These are phyloP conservation scores for Ahaetulla prasina DNA, from an alignment of 2,113 vertebrate genomes.

Conservation along the genomic window DNA sequence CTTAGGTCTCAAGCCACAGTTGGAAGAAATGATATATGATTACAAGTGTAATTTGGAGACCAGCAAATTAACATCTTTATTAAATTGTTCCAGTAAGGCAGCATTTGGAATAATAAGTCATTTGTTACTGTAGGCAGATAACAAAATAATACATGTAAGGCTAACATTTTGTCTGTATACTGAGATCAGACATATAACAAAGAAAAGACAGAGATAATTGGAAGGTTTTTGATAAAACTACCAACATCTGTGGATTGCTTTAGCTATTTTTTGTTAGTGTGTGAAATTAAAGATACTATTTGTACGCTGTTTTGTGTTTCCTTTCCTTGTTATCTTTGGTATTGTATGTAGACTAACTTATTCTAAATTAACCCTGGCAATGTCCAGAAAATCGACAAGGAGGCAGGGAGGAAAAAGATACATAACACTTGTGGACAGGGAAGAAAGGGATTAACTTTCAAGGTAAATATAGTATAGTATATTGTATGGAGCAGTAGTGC, in stretches of 20 bases:
- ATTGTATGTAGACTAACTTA: too few relatives aligned
- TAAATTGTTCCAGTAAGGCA: background rate
- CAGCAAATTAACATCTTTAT: background rate
- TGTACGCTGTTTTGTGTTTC: too few relatives aligned
- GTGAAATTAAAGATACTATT: too few relatives aligned
- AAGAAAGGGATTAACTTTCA: too few relatives aligned
- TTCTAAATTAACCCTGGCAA: too few relatives aligned
- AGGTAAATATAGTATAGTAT: too few relatives aligned
- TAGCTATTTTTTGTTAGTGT: too few relatives aligned
- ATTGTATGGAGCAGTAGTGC: too few relatives aligned
- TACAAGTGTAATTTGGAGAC: background rate
- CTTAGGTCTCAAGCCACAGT: background rate
- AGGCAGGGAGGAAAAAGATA: too few relatives aligned
- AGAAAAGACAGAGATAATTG: background rate
- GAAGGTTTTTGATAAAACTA: background rate
- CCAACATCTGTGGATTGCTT: background rate
- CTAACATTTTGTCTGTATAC: background rate
- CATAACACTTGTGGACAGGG: too few relatives aligned
- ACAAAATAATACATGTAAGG: background rate
- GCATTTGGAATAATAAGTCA: background rate
- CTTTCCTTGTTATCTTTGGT: too few relatives aligned
- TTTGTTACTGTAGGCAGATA: background rate
- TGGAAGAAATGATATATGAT: background rate
- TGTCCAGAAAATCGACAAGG: too few relatives aligned
- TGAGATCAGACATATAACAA: background rate